Percentiles rank a stretch among this genome's conserved stretches.
Evolutionary conservation across 2,113 vertebrate genomes (phyloP).

Genomic region (Piprites chloris): DNA sequence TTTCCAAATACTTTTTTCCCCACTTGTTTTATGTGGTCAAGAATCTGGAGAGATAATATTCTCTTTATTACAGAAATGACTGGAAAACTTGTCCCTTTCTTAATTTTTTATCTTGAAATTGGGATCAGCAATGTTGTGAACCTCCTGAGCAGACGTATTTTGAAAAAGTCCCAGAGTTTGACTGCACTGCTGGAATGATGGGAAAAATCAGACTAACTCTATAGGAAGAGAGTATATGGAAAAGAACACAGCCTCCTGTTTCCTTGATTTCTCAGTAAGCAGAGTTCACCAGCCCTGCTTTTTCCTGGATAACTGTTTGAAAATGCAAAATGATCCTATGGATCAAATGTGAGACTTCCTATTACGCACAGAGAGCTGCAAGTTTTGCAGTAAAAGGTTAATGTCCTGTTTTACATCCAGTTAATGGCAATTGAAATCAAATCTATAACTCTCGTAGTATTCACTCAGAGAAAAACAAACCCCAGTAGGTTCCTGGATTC

Average conservation of each 20-base stretch:
- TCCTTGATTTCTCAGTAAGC: not conserved
- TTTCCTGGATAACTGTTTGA: not conserved
- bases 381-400: conserved; percentile 15
- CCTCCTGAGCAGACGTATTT: not conserved
- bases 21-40: not conserved
- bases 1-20: not conserved
- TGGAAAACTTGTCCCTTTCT: not conserved
- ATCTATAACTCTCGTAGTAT: conserved; percentile 15
- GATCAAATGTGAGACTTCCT: conserved; percentile 32
- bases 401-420: conserved; percentile 32
- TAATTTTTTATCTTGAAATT: not conserved
- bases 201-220: not conserved
- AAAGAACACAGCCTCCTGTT: not conserved
- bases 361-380: not conserved
- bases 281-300: not conserved
- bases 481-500: conserved; percentile 26
- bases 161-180: not conserved
- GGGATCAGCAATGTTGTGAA: not conserved
- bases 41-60: not conserved
- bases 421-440: conserved; percentile 48
- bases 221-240: not conserved
- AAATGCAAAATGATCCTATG: conserved; percentile 22
- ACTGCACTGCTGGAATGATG: not conserved
- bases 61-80: not conserved
- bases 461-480: not conserved